Percentiles rank a stretch among this genome's conserved stretches.
Conservation (phyloP, 2,797 vertebrate genomes). For the Acanthis flammea region DNA sequence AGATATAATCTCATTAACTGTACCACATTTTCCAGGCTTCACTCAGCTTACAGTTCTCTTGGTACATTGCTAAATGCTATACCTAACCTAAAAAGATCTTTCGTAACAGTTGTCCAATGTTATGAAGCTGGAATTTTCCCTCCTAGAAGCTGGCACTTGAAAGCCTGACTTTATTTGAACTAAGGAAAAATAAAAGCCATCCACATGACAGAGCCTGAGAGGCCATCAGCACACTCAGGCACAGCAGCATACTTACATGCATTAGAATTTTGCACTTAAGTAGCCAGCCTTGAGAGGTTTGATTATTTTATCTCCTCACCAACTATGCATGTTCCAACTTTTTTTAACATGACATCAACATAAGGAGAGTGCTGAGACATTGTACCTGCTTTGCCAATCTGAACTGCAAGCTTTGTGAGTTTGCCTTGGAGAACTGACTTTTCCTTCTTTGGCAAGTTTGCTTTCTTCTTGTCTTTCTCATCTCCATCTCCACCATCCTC, state of each 20-base stretch:
- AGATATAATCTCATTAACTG: neutral
- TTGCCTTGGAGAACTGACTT: slow-evolving; percentile 99
- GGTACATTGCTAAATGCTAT: neutral
- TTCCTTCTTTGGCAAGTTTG: slow-evolving; percentile 94
- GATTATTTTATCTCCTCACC: neutral
- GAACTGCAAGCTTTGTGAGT: slow-evolving; percentile 96
- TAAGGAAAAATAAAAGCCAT: neutral
- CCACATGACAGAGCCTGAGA: neutral
- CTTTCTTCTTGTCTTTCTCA: slow-evolving; percentile 90
- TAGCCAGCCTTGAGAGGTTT: neutral
- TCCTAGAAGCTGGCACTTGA: neutral
- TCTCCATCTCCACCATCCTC: slow-evolving; percentile 90
- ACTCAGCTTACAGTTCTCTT: neutral
- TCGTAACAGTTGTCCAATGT: rapidly evolving
- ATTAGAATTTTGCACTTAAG: neutral
- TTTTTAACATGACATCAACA: neutral
- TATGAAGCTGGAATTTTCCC: neutral
- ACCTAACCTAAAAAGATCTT: neutral
- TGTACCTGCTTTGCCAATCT: slow-evolving; percentile 98
- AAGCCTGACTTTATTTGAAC: neutral
- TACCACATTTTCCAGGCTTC: neutral
- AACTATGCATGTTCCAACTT: neutral
- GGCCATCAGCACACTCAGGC: neutral
- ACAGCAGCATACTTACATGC: neutral
- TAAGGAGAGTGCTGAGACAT: neutral